phyloP scores from a whole-genome alignment of 2,797 vertebrate species.

The Etheostoma perlongum region DNA sequence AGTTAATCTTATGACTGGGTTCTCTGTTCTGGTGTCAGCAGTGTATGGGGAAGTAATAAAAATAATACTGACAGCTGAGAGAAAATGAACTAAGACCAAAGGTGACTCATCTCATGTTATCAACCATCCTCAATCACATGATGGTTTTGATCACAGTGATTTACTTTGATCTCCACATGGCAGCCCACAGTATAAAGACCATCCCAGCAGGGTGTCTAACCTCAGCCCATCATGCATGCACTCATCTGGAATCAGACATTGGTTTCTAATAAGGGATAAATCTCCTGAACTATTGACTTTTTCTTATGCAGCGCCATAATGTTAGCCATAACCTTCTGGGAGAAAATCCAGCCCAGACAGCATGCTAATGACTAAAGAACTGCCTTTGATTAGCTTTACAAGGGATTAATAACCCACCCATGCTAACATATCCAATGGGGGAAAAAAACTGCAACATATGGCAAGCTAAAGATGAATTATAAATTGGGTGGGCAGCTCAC shows the following conservation, averaged over 20 bases:
- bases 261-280: background rate
- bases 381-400: conserved; percentile 70
- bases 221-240: conserved; percentile 37
- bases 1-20: conserved; percentile 44
- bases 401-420: conserved; percentile 63
- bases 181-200: conserved; percentile 10
- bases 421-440: conserved; percentile 31
- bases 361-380: conserved; percentile 39
- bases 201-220: conserved; percentile 38
- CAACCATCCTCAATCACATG: conserved; percentile 37
- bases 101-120: conserved; percentile 31
- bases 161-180: conserved; percentile 38
- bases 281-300: conserved; percentile 36
- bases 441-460: conserved; percentile 65
- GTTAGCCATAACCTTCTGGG: conserved; percentile 1
- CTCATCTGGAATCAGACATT: conserved; percentile 56
- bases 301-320: conserved; percentile 6
- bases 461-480: conserved; percentile 72
- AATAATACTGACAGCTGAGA: conserved; percentile 8
- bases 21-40: conserved; percentile 14
- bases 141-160: conserved; percentile 44
- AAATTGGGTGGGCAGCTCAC: conserved; percentile 60
- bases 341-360: conserved; percentile 37
- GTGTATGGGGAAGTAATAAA: conserved; percentile 45
- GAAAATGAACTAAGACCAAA: conserved; percentile 19